A percentile compares a stretch with the other conserved stretches of the same genome.
These are phyloP conservation scores for Kryptolebias ocellatus DNA, from an alignment of 2,797 vertebrate species.

Conservation along the genomic window DNA sequence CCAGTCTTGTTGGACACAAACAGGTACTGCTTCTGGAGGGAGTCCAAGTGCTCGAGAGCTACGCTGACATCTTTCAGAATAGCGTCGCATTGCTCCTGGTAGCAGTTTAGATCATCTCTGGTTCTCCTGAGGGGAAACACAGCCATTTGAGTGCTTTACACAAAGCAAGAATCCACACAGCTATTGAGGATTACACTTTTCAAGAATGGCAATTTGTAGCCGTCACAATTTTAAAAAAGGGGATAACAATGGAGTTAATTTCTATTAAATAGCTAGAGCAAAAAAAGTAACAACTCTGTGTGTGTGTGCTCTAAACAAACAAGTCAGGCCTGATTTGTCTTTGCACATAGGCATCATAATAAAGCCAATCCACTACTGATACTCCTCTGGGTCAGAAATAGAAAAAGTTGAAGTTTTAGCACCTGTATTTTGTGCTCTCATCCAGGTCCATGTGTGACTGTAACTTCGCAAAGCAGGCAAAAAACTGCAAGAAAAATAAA, in stretches of 20 bases:
- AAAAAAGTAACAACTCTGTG: background rate
- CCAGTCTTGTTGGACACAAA: slow-evolving; percentile 98
- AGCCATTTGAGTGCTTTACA: background rate
- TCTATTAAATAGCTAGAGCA: background rate
- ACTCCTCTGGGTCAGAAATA: too few relatives aligned
- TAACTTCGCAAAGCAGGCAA: slow-evolving; percentile 95
- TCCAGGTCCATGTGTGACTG: slow-evolving; percentile 95
- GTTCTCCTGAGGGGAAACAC: slow-evolving; percentile 86
- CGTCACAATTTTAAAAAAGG: too few relatives aligned
- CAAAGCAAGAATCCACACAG: background rate
- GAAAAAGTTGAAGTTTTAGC: slow-evolving; percentile 8
- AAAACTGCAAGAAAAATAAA: slow-evolving; percentile 88
- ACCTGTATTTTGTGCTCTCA: slow-evolving; percentile 93
- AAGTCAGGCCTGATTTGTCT: too few relatives aligned
- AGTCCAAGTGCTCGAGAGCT: slow-evolving; percentile 92
- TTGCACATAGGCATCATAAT: too few relatives aligned
- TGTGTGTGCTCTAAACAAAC: background rate
- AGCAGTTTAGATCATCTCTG: slow-evolving; percentile 91
- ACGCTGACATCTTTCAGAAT: slow-evolving; percentile 91
- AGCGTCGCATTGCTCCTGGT: slow-evolving; percentile 95
- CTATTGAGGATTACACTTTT: background rate
- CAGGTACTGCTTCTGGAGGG: slow-evolving; percentile 94
- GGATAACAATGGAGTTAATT: background rate
- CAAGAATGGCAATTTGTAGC: too few relatives aligned
- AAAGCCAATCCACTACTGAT: too few relatives aligned